These are phyloP conservation scores for Tachina lurida DNA, from an alignment of 2,888 invertebrate species.

Conservation along the genomic window DNA sequence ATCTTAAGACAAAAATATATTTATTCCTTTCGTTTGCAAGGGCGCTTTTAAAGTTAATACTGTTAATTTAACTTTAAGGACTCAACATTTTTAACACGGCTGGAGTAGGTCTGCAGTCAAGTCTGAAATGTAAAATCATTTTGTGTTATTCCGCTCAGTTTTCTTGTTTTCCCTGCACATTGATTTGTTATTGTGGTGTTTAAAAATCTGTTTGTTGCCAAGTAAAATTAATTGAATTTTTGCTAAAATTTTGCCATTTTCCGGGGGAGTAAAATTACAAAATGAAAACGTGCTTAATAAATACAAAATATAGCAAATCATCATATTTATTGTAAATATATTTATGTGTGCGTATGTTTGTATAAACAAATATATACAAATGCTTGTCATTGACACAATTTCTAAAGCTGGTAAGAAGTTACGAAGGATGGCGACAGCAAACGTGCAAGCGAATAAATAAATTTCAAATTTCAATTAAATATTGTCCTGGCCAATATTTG, in stretches of 20 bases:
- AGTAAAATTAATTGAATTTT: conserved; percentile 30
- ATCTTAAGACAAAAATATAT: too few species aligned
- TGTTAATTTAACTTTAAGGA: too few species aligned
- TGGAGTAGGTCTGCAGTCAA: too few species aligned
- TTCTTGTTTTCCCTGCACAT: neutral
- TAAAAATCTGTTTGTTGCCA: neutral
- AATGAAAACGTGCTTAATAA: conserved; percentile 29
- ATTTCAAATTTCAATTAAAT: conserved; percentile 22
- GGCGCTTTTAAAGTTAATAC: too few species aligned
- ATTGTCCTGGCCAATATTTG: neutral
- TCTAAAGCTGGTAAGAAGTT: neutral
- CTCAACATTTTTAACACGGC: too few species aligned
- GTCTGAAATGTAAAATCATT: neutral
- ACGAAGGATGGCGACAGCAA: neutral
- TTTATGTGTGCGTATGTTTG: neutral
- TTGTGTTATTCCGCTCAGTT: neutral
- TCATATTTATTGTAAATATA: neutral
- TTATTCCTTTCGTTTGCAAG: too few species aligned
- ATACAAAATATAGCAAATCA: neutral
- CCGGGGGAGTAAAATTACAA: conserved; percentile 6
- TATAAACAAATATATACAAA: neutral
- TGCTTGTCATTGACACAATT: conserved; percentile 44
- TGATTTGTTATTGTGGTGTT: neutral
- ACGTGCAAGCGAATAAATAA: neutral
- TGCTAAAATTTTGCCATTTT: conserved; percentile 21